Base-by-base conservation (phyloP, 2,113 vertebrate species). In the Motacilla alba region DNA sequence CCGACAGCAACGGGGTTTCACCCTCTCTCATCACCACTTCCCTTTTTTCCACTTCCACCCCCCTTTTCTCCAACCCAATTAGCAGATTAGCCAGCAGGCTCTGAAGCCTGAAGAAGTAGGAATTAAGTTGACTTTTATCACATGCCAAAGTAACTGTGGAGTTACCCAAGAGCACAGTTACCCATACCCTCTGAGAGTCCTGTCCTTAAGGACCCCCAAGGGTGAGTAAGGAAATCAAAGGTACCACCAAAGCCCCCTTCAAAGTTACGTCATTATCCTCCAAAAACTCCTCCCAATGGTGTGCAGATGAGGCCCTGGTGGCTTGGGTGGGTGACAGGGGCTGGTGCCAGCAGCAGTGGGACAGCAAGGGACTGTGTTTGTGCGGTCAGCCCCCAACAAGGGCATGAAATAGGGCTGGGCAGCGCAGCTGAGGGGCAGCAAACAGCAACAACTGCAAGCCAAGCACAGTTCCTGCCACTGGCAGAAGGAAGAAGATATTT, bases 101-200 rank as follows among this genome's bases (percentile, higher is more conserved):
- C 72, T 24, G 87, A 53, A 92, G 66, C 52, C 60, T 89, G 53
- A 94, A 96, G 88, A 93, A 72, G 39, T 15, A 90, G 86, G 95
- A 94, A 90, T 95, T 91, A 95, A 93, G 89, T 24, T 5, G 4
- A 81, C 75, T 95, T 96, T 95, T 69, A 90, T 92, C 93, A 95
- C 68, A 68, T 85, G 83, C 60, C 67, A 96, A 23, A 70, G 49
- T 83, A 78, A 76, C 70, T 13, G 33, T 55, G 67, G 75, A 91
- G 69, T 79, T 94, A 78, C 58, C 76, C 67, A 89, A 91, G 74
- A 95, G 53, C 13, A 64, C 23, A 94, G n/a, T 35, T 35, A 35
- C 35, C 23, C 30, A 30, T 74, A 47, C 24, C 53, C 69, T 55
- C 56, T 62, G 62, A 87, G 52, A 63, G 63, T 19, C 58, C 15